Evolutionary conservation across 2,113 vertebrate genomes (phyloP), one percentile per base, ranked within the genome.

Genomic region (Myrmecophaga tridactyla): DNA sequence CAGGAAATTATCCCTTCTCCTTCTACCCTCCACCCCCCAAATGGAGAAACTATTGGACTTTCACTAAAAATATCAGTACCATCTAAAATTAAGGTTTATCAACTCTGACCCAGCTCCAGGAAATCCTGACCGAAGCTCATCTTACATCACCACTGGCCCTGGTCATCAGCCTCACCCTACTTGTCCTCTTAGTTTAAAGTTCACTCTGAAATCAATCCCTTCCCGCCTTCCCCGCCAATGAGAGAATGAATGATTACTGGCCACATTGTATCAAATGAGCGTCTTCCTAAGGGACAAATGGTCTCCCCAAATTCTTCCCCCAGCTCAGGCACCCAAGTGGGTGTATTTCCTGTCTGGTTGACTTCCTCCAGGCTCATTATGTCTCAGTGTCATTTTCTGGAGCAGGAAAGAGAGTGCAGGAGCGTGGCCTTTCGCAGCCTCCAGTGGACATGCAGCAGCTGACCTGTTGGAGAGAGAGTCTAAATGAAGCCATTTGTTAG

Each of bases 61-160:
- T 98, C 95, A 94, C 94, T 97, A 86, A 97, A 97, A 97, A 96
- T 93, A 96, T 53, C 96, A 97, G 84, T 4, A 87, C 93, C 4
- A 25, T 94, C 97, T 95, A 91, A 76, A 96, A 97, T 96, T 97
- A 96, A 94, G 31, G 39, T 53, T 81, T 72, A 4, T 92, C 77
- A 85, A 17, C 85, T 93, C 90, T 85, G 31, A 58, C 92, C 58
- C 89, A 67, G 31, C 72, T 63, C 87, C 90, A 96, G 96, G 81
- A 97, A 86, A 95, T 97, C 78, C 96, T 97, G 93, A 94, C 73
- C 77, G 70, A 88, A 90, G 15, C 18, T 63, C 53, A 46, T 96
- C 78, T 92, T 41, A 73, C 70, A 65, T 95, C 83, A 92, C 25
- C 31, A 0, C 1, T 31, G 36, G n/a, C 0, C 0, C 36, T 69